Evolutionary conservation across 2,113 vertebrate species (phyloP), one percentile per base, ranked within the genome.

Genomic region (Sialia sialis): DNA sequence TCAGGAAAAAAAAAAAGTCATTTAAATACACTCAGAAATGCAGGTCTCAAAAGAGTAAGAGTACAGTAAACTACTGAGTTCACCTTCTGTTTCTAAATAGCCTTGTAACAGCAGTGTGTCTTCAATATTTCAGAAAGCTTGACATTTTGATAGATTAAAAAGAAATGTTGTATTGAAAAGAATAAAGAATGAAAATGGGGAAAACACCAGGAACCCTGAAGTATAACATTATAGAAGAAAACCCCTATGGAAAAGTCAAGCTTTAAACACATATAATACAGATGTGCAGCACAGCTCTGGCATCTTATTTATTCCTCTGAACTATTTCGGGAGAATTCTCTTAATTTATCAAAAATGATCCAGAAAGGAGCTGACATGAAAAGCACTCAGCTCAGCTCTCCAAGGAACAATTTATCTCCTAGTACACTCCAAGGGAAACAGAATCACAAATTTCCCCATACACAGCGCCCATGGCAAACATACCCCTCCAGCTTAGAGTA

Each of bases 91-190:
- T 94, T 85, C 67, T 69, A 32, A 94, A 96, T 58, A 94, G 62
- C 49, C 75, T 77, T 56, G 62, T 70, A 93, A 89, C 51, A 84
- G 58, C 59, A 95, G 86, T 39, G 22, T 13, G 25, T 56, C 72
- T 73, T 95, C 68, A 69, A 16, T 69, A 86, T 72, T 94, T 93
- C 69, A 82, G 76, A 36, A 91, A 84, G 84, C 29, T 14, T 56
- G 72, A 70, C 66, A 84, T 58, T 96, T 89, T 97, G 95, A 96
- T 69, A 56, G 67, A 97, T 94, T 85, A 75, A 81, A 94, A 68
- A 95, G 52, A 88, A 81, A 78, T 60, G 32, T 4, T 90, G 48
- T 20, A 64, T 43, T 85, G 52, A 84, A 95, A 70, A 70, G 75
- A 81, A 81, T 58, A 67, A 92, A 78, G 32, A 74, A 66, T 27